These are phyloP conservation scores for Noctuana brunneofusca DNA, from an alignment of 2,888 invertebrate species.

Conservation along the genomic window DNA sequence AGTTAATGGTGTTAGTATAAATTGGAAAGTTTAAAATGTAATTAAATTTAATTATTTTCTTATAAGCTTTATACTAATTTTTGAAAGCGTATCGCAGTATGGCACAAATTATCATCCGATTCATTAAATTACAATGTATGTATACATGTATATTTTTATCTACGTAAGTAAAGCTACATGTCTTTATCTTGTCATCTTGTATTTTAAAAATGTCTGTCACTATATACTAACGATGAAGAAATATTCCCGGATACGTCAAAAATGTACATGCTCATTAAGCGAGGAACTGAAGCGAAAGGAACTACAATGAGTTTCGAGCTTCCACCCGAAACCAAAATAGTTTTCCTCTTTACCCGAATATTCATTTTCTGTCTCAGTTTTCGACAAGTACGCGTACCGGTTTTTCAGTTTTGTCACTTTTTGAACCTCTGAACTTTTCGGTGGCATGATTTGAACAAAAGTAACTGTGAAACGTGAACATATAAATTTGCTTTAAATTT, in stretches of 20 bases:
- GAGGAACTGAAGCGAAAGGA: constrained; percentile 36
- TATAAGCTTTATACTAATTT: neutral
- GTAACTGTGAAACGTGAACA: neutral
- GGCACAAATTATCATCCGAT: no score
- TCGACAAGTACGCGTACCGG: constrained; percentile 7
- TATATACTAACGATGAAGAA: constrained; percentile 20
- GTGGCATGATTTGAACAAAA: neutral
- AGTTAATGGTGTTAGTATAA: constrained; percentile 63
- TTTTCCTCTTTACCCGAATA: constrained; percentile 34
- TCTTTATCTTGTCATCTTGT: neutral
- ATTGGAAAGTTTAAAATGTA: constrained; percentile 15
- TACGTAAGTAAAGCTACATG: neutral
- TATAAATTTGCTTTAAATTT: no score
- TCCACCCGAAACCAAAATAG: constrained; percentile 36
- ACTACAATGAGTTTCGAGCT: constrained; percentile 35
- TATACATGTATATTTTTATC: neutral
- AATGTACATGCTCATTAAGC: constrained; percentile 37
- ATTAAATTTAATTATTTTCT: neutral
- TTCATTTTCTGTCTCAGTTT: constrained; percentile 25
- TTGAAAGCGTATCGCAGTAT: neutral
- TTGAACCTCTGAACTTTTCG: constrained; percentile 4
- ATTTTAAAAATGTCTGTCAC: neutral
- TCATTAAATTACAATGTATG: no score
- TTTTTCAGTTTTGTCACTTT: constrained; percentile 11
- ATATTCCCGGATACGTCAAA: constrained; percentile 29